phyloP scores from a whole-genome alignment of 2,797 vertebrate species.

The Alcedo atthis region DNA sequence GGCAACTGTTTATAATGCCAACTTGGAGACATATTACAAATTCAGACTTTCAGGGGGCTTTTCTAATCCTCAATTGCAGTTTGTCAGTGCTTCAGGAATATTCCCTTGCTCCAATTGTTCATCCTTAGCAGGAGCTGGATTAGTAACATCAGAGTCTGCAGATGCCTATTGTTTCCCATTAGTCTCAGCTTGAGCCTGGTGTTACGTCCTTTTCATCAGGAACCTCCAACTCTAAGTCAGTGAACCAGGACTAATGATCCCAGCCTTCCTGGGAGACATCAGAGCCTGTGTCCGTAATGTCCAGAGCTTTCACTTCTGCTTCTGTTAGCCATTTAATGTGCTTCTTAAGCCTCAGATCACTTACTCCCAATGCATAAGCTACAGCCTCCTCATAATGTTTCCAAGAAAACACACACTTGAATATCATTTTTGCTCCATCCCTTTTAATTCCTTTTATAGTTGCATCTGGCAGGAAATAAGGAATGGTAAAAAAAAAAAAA shows the following conservation, averaged over 20 bases:
- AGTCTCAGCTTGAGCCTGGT: constrained; percentile 68
- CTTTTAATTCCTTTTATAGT: constrained; percentile 25
- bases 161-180: constrained; percentile 73
- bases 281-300: constrained; percentile 22
- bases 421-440: neutral
- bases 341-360: constrained; percentile 32
- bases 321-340: constrained; percentile 47
- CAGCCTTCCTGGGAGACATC: constrained; percentile 64
- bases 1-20: constrained; percentile 43
- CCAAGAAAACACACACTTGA: constrained; percentile 31
- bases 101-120: constrained; percentile 67
- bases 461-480: neutral
- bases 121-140: constrained; percentile 65
- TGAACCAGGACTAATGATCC: constrained; percentile 76
- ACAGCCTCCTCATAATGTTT: constrained; percentile 2
- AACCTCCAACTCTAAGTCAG: constrained; percentile 60
- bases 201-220: constrained; percentile 67
- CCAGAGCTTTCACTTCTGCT: constrained; percentile 51
- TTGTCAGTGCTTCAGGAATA: constrained; percentile 61
- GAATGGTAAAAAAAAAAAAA: too few species aligned
- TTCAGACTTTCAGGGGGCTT: constrained; percentile 45
- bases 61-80: constrained; percentile 66
- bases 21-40: constrained; percentile 41
- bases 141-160: constrained; percentile 72
- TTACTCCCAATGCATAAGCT: constrained; percentile 29